phyloP scores from a whole-genome alignment of 2,888 invertebrate species.

The Leptinotarsa peninsularis region DNA sequence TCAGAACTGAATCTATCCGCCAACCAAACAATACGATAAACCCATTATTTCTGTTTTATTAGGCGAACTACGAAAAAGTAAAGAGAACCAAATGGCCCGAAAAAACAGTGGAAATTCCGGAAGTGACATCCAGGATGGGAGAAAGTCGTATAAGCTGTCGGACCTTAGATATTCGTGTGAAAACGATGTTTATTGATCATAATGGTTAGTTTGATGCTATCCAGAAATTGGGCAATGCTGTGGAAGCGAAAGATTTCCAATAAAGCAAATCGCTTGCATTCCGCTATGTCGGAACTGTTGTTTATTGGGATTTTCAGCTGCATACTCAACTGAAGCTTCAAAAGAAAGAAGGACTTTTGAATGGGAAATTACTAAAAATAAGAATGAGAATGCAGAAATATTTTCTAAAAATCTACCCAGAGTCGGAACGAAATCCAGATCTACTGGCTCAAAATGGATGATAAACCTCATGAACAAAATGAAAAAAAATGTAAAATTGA shows the following conservation, averaged over 20 bases:
- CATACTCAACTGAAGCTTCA: too few species aligned
- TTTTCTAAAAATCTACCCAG: too few species aligned
- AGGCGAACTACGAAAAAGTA: slow-evolving; percentile 31
- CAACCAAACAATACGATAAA: slow-evolving; percentile 6
- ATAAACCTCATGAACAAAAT: too few species aligned
- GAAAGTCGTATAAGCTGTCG: slow-evolving; percentile 42
- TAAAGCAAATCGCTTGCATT: slow-evolving; percentile 61
- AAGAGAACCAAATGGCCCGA: slow-evolving; percentile 40
- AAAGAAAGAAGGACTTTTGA: too few species aligned
- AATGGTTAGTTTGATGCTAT: slow-evolving; percentile 64
- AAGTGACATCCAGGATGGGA: slow-evolving; percentile 27
- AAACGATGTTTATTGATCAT: slow-evolving; percentile 62
- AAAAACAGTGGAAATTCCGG: slow-evolving; percentile 38
- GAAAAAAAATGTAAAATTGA: too few species aligned
- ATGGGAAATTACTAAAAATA: too few species aligned
- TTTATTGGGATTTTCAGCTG: slow-evolving; percentile 32
- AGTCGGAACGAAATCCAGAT: too few species aligned
- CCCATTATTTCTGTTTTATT: slow-evolving; percentile 36
- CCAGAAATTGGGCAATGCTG: slow-evolving; percentile 63
- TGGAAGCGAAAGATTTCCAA: slow-evolving; percentile 64
- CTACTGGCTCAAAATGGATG: too few species aligned
- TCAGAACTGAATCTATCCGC: not conserved
- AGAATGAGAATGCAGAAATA: too few species aligned
- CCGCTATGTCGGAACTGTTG: slow-evolving; percentile 55
- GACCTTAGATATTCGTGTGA: slow-evolving; percentile 41